A percentile compares a stretch with the other conserved stretches of the same genome.
phyloP scores from a whole-genome alignment of 2,888 invertebrate species.

The Andrena haemorrhoa region DNA sequence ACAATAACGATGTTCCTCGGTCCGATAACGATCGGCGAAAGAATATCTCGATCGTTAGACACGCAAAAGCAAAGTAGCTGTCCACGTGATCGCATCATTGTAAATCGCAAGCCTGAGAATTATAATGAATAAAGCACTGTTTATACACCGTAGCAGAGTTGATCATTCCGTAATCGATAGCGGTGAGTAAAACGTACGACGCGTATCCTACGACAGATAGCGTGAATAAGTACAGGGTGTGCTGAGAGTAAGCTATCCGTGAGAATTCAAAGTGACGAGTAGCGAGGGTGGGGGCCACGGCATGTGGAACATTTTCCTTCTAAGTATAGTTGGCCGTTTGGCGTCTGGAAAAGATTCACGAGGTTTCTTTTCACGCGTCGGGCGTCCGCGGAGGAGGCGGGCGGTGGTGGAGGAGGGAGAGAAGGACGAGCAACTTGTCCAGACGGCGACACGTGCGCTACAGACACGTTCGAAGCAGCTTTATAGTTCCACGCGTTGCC shows the following conservation, averaged over 20 bases:
- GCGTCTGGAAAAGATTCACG: constrained; percentile 51
- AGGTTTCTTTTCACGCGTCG: neutral
- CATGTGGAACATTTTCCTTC: neutral
- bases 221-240: neutral
- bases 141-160: constrained; percentile 67
- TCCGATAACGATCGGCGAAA: neutral
- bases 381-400: neutral
- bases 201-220: neutral
- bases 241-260: neutral
- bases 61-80: constrained; percentile 12
- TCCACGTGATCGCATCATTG: constrained; percentile 41
- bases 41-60: neutral
- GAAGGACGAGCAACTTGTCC: neutral
- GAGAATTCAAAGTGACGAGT: neutral
- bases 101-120: constrained; percentile 53
- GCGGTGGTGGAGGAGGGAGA: neutral
- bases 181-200: constrained; percentile 36
- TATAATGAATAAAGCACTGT: constrained; percentile 66
- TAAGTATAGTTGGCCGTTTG: constrained; percentile 45
- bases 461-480: neutral
- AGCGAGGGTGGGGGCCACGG: neutral
- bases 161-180: constrained; percentile 52
- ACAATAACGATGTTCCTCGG: constrained; percentile 38
- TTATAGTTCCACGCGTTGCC: neutral
- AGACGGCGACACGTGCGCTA: neutral